Base-by-base conservation (phyloP, 2,888 invertebrate genomes). In the Gari tellinella region DNA sequence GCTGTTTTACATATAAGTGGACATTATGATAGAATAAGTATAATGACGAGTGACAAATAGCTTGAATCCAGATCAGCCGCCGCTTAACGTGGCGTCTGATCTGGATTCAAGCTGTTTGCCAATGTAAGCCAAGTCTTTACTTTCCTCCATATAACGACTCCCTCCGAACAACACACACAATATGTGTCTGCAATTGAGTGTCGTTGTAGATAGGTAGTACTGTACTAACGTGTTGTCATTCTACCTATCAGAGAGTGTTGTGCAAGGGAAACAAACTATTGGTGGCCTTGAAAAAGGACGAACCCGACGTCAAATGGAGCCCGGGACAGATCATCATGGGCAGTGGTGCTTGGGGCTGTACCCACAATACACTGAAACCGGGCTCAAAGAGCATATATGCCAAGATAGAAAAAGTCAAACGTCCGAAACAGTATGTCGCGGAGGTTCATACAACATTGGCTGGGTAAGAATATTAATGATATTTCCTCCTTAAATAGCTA, bases 261-360 rank as follows among this genome's bases (percentile, higher is more conserved):
- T 80, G 80, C 43, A 68, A 53, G 43, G 73, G 72, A 14, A 45
- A 58, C 14, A 70, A 62, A 43, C 74, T 80, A 14, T 63, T 77
- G n/a, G 74, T 80, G 8, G 70, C 73, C 0, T 25, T 80, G 31
- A 68, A 73, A 19, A 56, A 60, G 7, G 67, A 73, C 56, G 21
- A 55, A 46, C 73, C 57, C 19, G 60, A 63, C 43, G 73, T 65
- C 25, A 48, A 43, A 41, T 80, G 76, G 80, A 55, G 23, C 43
- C 40, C 55, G 4, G 80, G 80, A 3, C 72, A 76, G 40, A 17
- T 80, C 5, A 48, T 80, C 15, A 66, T 80, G 0, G 80, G 80
- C 0, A 77, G 80, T 21, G 48, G 57, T 21, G 51, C 31, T 17
- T 76, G 76, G 76, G 49, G 61, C 23, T 76, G 76, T 40, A 52